Evolutionary conservation across 35 echinoderm and acorn worm genomes (phyloP).

Genomic region (Patiria miniata): DNA sequence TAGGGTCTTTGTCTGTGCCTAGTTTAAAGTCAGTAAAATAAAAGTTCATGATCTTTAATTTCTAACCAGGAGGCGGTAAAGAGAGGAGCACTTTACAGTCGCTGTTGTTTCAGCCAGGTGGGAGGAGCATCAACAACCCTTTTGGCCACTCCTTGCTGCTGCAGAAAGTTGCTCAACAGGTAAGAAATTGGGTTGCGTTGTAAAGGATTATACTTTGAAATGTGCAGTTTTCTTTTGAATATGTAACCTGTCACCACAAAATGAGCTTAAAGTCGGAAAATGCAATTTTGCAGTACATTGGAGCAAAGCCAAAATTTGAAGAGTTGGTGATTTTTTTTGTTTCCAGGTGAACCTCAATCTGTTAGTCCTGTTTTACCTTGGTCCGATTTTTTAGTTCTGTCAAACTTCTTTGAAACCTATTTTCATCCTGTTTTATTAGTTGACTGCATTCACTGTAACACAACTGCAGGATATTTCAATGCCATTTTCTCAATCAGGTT

Average conservation of each 20-base stretch:
- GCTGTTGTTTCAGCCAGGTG: constrained; percentile 10
- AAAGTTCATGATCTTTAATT: too few relatives aligned
- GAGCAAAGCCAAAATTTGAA: too few relatives aligned
- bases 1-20: too few relatives aligned
- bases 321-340: neutral
- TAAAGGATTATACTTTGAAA: neutral
- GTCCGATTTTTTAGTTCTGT: too few relatives aligned
- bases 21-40: too few relatives aligned
- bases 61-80: neutral
- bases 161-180: constrained; percentile 58
- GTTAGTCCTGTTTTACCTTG: neutral
- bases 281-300: too few relatives aligned
- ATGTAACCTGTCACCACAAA: neutral
- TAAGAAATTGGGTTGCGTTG: neutral
- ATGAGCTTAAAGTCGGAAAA: too few relatives aligned
- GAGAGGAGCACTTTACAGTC: neutral
- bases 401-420: too few relatives aligned
- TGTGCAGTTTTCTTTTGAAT: neutral
- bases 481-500: too few relatives aligned
- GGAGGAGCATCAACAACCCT: constrained; percentile 3
- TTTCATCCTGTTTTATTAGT: too few relatives aligned
- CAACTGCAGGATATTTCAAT: too few relatives aligned
- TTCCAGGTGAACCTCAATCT: neutral
- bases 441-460: too few relatives aligned
- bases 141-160: constrained; percentile 60